Evolutionary conservation across 64 coral and sea anemone species (phyloP).

Genomic region (Acropora yongei): DNA sequence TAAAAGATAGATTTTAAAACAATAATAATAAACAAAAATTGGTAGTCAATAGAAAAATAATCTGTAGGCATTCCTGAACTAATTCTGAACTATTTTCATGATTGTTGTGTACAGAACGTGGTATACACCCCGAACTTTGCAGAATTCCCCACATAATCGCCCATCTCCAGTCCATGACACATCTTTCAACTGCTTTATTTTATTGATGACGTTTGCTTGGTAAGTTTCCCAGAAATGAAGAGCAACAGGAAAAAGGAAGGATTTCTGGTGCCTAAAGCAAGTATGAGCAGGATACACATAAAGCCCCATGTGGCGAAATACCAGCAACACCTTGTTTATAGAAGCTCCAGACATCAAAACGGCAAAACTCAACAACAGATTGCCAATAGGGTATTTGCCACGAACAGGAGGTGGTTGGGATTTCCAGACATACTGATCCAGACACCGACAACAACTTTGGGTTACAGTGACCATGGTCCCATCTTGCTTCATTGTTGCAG

Average conservation of each 20-base stretch:
- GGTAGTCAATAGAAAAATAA: too few species aligned
- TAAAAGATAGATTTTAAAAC: too few species aligned
- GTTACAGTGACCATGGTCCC: constrained; percentile 57
- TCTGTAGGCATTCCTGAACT: background rate
- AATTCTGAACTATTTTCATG: constrained; percentile 16
- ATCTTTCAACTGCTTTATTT: constrained; percentile 42
- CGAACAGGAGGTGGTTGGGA: constrained; percentile 8
- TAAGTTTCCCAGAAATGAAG: constrained; percentile 19
- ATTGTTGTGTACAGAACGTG: background rate
- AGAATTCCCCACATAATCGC: constrained; percentile 41
- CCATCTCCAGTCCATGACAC: constrained; percentile 46
- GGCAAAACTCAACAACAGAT: constrained; percentile 40
- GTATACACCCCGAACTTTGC: constrained; percentile 31
- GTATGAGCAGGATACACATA: background rate
- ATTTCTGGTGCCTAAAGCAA: constrained; percentile 28
- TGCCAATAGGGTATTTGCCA: constrained; percentile 28
- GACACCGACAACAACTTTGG: background rate
- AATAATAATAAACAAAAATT: too few species aligned
- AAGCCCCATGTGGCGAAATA: constrained; percentile 43
- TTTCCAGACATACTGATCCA: background rate
- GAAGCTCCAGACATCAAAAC: constrained; percentile 52
- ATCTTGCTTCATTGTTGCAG: background rate
- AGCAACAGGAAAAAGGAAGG: constrained; percentile 29
- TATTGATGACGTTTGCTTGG: background rate
- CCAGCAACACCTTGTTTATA: constrained; percentile 37